phyloP scores from a whole-genome alignment of 2,113 vertebrate species.

The Pteruthius melanotis region DNA sequence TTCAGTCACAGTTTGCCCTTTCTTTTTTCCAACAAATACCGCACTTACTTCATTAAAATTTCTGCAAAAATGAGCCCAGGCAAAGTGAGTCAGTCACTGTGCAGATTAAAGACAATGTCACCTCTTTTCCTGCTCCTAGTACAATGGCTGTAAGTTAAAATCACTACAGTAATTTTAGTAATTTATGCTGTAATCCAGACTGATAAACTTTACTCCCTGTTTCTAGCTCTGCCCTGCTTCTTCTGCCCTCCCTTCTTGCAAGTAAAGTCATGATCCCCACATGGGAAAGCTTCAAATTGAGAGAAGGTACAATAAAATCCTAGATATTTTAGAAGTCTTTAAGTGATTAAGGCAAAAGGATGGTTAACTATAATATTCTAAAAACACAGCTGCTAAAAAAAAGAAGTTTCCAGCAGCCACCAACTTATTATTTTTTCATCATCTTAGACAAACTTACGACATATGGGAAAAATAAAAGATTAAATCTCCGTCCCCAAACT shows the following conservation, averaged over 20 bases:
- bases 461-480: conserved; percentile 13
- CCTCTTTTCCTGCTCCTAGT: not conserved
- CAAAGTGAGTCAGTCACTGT: not conserved
- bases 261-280: not conserved
- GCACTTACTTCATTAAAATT: not conserved
- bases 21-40: not conserved
- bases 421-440: conserved; percentile 26
- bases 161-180: not conserved
- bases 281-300: not conserved
- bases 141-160: not conserved
- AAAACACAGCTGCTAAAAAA: conserved; percentile 22
- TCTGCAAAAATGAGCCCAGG: not conserved
- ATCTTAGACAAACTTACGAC: not conserved
- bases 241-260: not conserved
- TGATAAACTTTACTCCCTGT: not conserved
- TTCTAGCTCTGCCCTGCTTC: not conserved
- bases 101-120: not conserved
- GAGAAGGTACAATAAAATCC: not conserved
- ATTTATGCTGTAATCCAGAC: not conserved
- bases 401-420: conserved; percentile 24
- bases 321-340: not conserved
- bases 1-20: not conserved
- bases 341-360: conserved; percentile 18
- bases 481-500: not conserved
- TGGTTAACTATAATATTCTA: conserved; percentile 15